Base-by-base conservation (phyloP, 2,888 invertebrate genomes). In the Drosophila melanocephala region DNA sequence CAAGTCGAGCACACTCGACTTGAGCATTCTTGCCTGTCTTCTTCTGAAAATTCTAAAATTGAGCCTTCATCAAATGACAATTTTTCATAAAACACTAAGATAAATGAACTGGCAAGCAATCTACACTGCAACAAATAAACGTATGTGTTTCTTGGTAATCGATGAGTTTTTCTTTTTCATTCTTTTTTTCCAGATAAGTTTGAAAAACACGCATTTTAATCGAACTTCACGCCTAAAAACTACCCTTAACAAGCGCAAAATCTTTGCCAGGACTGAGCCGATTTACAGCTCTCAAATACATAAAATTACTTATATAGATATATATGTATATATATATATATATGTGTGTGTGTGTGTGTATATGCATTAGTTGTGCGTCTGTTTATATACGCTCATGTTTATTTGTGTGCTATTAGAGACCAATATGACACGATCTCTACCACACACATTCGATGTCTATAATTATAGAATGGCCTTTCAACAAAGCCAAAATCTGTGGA, bases 381-480 rank as follows among this genome's bases (percentile, higher is more conserved):
- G 44, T 22, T 44, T 64, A 47, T 42, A 6, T 59, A 73, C 83
- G 65, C 39, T 52, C 60, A 60, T 80, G 77, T 89, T 85, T 84
- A 77, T 86, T 72, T 77, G 79, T 69, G 71, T 60, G 67, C 87
- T 68, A 88, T 76, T 83, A 83, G 66, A 61, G 50, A 50, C 32
- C 72, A 47, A 79, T 86, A 74, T 73, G 77, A 69, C 80, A 70
- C 65, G 73, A 79, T 70, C 83, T 72, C 59, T 71, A 66, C 79
- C 79, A 69, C 83, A 79, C 64, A 78, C 62, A 68, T 65, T 33
- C 58, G 67, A 37, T 62, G 51, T 56, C 66, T 84, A 26, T 47
- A 84, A 84, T 59, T 87, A 67, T 84, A 84, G 84, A 89, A 87
- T 58, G 69, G 71, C 65, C 77, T 85, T 76, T 76, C 61, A 61